phyloP scores from a whole-genome alignment of 1,140 invertebrate species.

The Eurosta solidaginis region DNA sequence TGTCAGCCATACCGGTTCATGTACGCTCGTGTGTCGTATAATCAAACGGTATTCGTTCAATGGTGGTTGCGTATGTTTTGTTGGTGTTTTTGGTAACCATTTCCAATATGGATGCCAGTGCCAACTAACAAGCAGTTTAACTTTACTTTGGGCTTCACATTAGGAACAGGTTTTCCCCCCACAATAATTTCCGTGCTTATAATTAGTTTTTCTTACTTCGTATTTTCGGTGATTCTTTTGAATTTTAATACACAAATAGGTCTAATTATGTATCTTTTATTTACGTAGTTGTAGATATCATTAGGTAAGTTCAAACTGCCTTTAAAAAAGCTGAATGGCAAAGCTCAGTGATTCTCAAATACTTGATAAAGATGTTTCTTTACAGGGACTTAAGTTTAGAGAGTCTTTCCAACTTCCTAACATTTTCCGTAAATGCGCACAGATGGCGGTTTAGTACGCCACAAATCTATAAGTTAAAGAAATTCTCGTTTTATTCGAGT shows the following conservation, averaged over 20 bases:
- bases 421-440: too few relatives aligned
- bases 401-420: too few relatives aligned
- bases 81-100: conserved; percentile 31
- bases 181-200: not conserved
- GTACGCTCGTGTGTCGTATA: not conserved
- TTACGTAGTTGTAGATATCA: too few relatives aligned
- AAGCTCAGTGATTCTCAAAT: too few relatives aligned
- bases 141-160: conserved; percentile 17
- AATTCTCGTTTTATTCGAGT: too few relatives aligned
- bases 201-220: not conserved
- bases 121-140: conserved; percentile 8
- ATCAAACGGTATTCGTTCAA: not conserved
- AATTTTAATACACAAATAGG: not conserved
- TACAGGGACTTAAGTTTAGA: too few relatives aligned
- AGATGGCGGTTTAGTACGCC: too few relatives aligned
- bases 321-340: too few relatives aligned
- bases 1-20: conserved; percentile 20
- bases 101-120: conserved; percentile 48
- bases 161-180: conserved; percentile 25
- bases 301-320: too few relatives aligned
- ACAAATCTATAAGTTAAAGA: too few relatives aligned
- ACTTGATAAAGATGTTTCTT: too few relatives aligned
- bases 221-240: not conserved
- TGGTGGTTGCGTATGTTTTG: conserved; percentile 34
- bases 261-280: too few relatives aligned